Evolutionary conservation across 1,140 invertebrate species (phyloP), one percentile per base, ranked within the genome.

Genomic region (Drosophila orena): DNA sequence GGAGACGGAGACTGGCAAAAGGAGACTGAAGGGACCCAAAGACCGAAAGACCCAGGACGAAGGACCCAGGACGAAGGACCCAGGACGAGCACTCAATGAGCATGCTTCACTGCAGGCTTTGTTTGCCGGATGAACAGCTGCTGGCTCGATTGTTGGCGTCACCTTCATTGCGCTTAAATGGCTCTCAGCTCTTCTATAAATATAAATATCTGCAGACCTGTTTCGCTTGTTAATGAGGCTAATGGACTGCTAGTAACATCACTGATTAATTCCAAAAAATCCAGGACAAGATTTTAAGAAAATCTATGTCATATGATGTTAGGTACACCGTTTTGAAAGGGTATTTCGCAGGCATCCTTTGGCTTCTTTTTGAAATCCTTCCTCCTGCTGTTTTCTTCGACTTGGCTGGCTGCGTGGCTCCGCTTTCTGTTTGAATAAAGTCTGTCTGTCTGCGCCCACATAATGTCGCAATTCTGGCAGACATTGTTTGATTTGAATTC

Each of bases 401-500:
- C 35, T 49, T 64, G 44, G 27, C 27, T 49, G 12, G 12, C 34
- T 66, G 24, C 50, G 0, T 54, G 22, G 20, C 35, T 50, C 52
- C 61, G 42, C 44, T 54, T 60, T 57, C 35, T 66, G 38, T 68
- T 77, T 56, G 44, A 64, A 37, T 61, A 22, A 37, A 62, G 56
- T 42, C 52, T n/a, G 17, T 17, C 17, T 81, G 61, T 68, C 77
- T 69, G 66, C 66, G 76, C 80, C 85, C 85, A 89, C 85, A 89
- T 85, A 90, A 89, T 90, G 85, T 78, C 70, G 71, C 68, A 79
- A 65, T 77, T 70, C 83, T 52, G 52, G 65, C 65, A 90, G 85
- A 89, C 85, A 79, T 56, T 89, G 81, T 89, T 89, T 89, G 85
- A 90, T 90, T 89, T 89, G 62, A 85, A 86, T 89, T 81, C 77